Base-by-base conservation (phyloP, 2,113 vertebrate species). In the Telmatochromis sp. region DNA sequence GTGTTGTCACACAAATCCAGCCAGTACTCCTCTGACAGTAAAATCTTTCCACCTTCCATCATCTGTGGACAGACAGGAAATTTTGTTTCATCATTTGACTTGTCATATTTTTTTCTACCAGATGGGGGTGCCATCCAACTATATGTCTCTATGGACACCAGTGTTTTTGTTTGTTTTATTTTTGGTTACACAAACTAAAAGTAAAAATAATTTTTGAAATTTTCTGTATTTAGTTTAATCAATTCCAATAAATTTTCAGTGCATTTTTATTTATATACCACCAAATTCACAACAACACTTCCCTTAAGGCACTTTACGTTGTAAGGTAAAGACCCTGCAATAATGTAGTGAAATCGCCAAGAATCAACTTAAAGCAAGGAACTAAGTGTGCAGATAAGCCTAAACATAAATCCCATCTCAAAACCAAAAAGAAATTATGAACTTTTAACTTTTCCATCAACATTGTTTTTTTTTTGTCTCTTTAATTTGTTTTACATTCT, bases 1-100 rank as follows among this genome's bases (percentile, higher is more conserved):
- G 49, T n/a, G 49, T 51, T 51, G 9, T 51, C 49, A 5, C 49
- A 51, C 49, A 51, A 51, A 2, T 51, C 49, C 49, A 0, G 0
- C 49, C 49, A 51, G 49, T 51, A 51, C 49, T 51, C 49, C 49
- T 51, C 19, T n/a, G 3, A 5, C 5, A 51, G 49, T 51, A 5
- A 3, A 45, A 15, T 40, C 37, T 40, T 40, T 40, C 5, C 37
- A 40, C 5, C 40, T 42, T 42, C 40, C 40, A 42, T 42, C 12
- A 42, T 42, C 40, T 42, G 0, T 42, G 12, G 42, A 45, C 42
- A 45, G 42, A 45, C 42, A 6, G 42, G 15, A 8, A 47, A 47
- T 47, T 47, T 47, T 7, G 14, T 47, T 49, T 49, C 15, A 49
- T 49, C 47, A 17, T 49, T 49, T 49, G 7, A 49, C 47, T 49